These are phyloP conservation scores for Caenorhabditis sinica DNA, from an alignment of 2,888 invertebrate species.

Conservation along the genomic window DNA sequence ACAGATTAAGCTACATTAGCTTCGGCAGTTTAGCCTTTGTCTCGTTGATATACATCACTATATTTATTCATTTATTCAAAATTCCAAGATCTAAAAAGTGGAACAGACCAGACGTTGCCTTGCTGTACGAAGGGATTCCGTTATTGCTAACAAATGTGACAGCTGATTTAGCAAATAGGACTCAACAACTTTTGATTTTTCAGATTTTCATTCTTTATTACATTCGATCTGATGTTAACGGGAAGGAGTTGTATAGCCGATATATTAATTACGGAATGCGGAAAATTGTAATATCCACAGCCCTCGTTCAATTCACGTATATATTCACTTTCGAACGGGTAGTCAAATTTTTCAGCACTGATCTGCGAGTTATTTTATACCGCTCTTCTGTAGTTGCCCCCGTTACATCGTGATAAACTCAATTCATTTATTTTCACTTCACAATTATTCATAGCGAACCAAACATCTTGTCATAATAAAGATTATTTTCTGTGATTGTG, in stretches of 20 bases:
- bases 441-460: too few species aligned
- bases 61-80: slow-evolving; percentile 18
- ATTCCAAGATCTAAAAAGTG: not conserved
- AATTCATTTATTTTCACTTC: too few species aligned
- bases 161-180: not conserved
- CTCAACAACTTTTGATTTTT: not conserved
- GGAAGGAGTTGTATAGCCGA: not conserved
- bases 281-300: slow-evolving; percentile 15
- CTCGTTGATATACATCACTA: slow-evolving; percentile 3
- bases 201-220: slow-evolving; percentile 20
- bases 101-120: slow-evolving; percentile 30
- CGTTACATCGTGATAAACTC: not conserved
- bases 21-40: slow-evolving; percentile 8
- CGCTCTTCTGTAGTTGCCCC: slow-evolving; percentile 4
- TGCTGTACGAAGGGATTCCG: slow-evolving; percentile 42
- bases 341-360: not conserved
- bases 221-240: not conserved
- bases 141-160: slow-evolving; percentile 36
- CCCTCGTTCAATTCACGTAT: slow-evolving; percentile 31
- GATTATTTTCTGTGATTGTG: not conserved
- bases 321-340: slow-evolving; percentile 30
- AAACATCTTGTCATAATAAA: too few species aligned
- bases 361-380: not conserved
- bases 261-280: slow-evolving; percentile 38
- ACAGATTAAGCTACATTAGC: not conserved